Evolutionary conservation across 2,113 vertebrate genomes (phyloP).

Genomic region (Probosciger aterrimus): DNA sequence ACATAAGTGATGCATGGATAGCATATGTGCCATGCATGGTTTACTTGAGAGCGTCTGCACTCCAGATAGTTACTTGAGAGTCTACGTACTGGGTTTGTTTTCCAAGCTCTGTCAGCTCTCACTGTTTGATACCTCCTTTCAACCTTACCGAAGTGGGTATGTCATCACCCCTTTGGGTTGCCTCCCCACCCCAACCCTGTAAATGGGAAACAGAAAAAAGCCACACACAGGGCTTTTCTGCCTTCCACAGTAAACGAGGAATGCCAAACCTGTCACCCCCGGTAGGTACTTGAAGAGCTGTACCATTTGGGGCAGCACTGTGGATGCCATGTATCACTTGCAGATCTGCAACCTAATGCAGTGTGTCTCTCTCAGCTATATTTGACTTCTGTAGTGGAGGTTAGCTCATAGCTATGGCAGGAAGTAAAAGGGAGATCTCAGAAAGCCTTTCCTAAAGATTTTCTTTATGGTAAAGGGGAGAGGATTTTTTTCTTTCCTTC

Average conservation of each 20-base stretch:
- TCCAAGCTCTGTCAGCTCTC: background rate
- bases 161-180: background rate
- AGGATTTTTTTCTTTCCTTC: background rate
- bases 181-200: background rate
- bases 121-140: background rate
- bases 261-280: background rate
- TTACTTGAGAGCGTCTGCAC: background rate
- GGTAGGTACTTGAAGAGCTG: background rate
- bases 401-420: background rate
- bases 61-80: background rate
- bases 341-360: background rate
- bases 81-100: background rate
- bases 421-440: background rate
- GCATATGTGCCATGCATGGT: background rate
- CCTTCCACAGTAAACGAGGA: background rate
- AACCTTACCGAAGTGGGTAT: background rate
- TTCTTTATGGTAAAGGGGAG: background rate
- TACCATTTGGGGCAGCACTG: background rate
- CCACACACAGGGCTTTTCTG: background rate
- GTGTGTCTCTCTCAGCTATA: background rate
- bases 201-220: background rate
- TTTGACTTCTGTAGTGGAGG: background rate
- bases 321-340: background rate
- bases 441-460: background rate
- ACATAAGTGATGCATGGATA: accelerated